Evolutionary conservation across 2,797 vertebrate genomes (phyloP).

Genomic region (Alectoris magna): DNA sequence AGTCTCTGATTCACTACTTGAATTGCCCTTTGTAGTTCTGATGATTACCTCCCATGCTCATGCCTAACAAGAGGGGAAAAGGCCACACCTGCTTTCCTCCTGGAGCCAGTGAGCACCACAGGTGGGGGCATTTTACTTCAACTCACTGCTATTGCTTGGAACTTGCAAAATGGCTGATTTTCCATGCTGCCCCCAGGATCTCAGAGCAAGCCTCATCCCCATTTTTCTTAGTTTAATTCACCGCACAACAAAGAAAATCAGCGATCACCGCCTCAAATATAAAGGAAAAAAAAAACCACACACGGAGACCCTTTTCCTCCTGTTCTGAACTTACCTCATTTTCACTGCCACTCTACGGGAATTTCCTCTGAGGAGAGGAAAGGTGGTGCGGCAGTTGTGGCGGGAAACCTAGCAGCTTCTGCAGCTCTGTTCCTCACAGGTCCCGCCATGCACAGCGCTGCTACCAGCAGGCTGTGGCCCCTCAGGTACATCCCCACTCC

Average conservation of each 20-base stretch:
- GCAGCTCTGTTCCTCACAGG: background rate
- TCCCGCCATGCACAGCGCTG: no score
- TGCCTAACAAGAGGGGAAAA: background rate
- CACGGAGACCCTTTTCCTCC: background rate
- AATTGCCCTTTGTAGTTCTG: background rate
- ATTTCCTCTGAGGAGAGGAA: accelerated
- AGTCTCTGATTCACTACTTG: background rate
- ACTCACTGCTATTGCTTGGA: background rate
- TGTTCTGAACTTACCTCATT: background rate
- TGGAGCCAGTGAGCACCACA: background rate
- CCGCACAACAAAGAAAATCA: background rate
- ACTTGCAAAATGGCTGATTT: background rate
- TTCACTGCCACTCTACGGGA: background rate
- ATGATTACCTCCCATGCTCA: background rate
- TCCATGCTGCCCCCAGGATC: background rate
- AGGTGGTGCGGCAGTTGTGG: background rate
- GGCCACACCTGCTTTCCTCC: background rate
- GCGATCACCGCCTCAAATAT: background rate
- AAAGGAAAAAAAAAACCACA: background rate
- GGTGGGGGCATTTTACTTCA: background rate
- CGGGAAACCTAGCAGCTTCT: background rate
- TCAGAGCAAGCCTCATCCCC: background rate
- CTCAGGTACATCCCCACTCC: accelerated
- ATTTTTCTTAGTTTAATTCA: background rate
- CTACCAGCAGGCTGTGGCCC: background rate